A percentile compares a stretch with the other conserved stretches of the same genome.
These are phyloP conservation scores for Drosophila triauraria DNA, from an alignment of 1,140 invertebrate genomes.

Conservation along the genomic window DNA sequence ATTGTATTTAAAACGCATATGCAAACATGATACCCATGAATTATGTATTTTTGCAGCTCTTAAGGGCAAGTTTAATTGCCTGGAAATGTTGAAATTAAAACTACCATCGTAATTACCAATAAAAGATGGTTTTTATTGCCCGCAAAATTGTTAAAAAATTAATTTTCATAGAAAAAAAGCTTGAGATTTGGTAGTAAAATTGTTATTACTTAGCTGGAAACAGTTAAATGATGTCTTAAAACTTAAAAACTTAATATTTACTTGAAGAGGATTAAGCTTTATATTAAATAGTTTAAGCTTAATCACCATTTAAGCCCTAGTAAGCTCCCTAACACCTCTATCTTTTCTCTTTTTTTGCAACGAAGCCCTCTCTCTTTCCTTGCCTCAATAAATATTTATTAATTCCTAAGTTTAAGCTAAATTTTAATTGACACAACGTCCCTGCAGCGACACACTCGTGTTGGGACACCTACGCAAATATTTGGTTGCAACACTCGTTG, in stretches of 20 bases:
- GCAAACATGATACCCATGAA: constrained; percentile 4
- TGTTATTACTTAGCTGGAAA: too few species aligned
- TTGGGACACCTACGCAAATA: constrained; percentile 70
- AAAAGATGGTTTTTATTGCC: background rate
- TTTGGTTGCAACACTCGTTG: constrained; percentile 59
- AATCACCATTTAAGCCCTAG: too few species aligned
- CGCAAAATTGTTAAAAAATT: too few species aligned
- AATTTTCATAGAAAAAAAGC: background rate
- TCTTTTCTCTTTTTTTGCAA: too few species aligned
- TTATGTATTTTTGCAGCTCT: background rate
- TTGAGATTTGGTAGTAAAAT: background rate
- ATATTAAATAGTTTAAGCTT: background rate
- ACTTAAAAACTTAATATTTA: background rate
- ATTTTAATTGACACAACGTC: constrained; percentile 68
- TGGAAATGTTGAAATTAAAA: constrained; percentile 3
- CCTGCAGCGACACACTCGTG: constrained; percentile 32
- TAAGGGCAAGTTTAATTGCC: constrained; percentile 11
- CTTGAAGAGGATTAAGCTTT: background rate
- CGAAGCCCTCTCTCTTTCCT: background rate
- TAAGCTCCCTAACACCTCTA: background rate
- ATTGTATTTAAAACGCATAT: constrained; percentile 11
- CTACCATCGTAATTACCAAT: background rate
- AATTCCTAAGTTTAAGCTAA: constrained; percentile 69
- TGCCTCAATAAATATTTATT: constrained; percentile 37
- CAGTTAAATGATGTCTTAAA: too few species aligned